phyloP scores from a whole-genome alignment of 2,888 invertebrate genomes.

The Scaptomyza tumidula region DNA sequence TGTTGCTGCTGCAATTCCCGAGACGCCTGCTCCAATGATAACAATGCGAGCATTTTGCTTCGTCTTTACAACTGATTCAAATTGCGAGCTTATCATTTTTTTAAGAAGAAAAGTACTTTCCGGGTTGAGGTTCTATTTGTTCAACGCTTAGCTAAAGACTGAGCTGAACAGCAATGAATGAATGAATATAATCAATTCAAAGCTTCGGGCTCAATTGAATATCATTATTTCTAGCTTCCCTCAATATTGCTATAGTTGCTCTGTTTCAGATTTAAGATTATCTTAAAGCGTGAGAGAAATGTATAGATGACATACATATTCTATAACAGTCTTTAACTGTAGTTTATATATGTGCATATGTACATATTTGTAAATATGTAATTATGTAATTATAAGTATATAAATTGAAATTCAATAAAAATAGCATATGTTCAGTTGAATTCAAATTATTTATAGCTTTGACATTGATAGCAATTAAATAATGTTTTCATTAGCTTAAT shows the following conservation, averaged over 20 bases:
- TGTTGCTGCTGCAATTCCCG: slow-evolving; percentile 84
- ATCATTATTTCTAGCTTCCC: not conserved
- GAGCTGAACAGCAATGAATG: not conserved
- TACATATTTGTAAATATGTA: too few species aligned
- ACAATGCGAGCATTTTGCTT: slow-evolving; percentile 78
- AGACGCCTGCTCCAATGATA: slow-evolving; percentile 83
- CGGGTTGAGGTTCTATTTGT: not conserved
- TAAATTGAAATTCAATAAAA: slow-evolving; percentile 8
- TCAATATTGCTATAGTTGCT: not conserved
- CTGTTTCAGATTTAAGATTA: too few species aligned
- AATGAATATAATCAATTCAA: slow-evolving; percentile 10
- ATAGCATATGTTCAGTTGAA: slow-evolving; percentile 2
- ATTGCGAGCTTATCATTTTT: slow-evolving; percentile 23
- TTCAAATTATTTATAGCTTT: slow-evolving; percentile 24
- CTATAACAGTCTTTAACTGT: too few species aligned
- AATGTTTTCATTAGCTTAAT: slow-evolving; percentile 11
- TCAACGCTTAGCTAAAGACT: slow-evolving; percentile 26
- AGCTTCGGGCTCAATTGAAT: not conserved
- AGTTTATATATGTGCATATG: too few species aligned
- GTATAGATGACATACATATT: too few species aligned
- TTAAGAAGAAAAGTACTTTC: not conserved
- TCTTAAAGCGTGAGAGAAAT: not conserved
- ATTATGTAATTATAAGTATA: too few species aligned
- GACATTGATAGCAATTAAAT: slow-evolving; percentile 30
- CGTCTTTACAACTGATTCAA: slow-evolving; percentile 15